These are phyloP conservation scores for Ctenopoma multispine DNA, from an alignment of 2,797 vertebrate genomes.

Conservation along the genomic window DNA sequence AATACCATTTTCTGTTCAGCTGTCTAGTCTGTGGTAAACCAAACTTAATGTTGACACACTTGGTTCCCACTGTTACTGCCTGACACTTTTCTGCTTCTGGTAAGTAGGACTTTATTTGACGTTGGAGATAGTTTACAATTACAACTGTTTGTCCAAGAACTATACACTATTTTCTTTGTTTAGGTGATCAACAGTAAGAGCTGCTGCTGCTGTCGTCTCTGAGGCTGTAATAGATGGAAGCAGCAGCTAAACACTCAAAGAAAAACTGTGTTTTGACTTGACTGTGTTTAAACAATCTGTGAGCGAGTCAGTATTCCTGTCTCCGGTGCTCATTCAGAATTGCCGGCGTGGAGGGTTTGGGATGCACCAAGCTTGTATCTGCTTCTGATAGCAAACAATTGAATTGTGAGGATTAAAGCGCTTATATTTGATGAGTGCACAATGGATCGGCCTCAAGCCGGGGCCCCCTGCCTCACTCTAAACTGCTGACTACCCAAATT, in stretches of 20 bases:
- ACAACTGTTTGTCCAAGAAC: too few species aligned
- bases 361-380: constrained; percentile 45
- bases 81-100: not conserved
- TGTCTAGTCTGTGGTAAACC: not conserved
- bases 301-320: constrained; percentile 27
- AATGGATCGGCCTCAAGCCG: constrained; percentile 64
- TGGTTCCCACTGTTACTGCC: not conserved
- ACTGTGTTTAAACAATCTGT: constrained; percentile 27
- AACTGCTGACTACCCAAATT: constrained; percentile 82
- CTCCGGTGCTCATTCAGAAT: constrained; percentile 15
- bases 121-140: too few species aligned
- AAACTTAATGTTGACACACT: constrained; percentile 22
- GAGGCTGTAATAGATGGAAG: not conserved
- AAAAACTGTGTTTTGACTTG: constrained; percentile 2
- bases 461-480: constrained; percentile 68
- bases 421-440: constrained; percentile 80
- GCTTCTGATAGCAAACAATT: constrained; percentile 73
- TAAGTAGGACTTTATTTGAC: not conserved
- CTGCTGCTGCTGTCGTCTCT: not conserved
- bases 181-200: not conserved
- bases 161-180: too few species aligned
- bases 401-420: constrained; percentile 81
- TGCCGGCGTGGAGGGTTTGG: constrained; percentile 26
- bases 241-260: not conserved
- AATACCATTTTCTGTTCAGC: constrained; percentile 42